A percentile compares a stretch with the other conserved stretches of the same genome.
These are phyloP conservation scores for Lanistes nyassanus DNA, from an alignment of 1,140 invertebrate species.

Conservation along the genomic window DNA sequence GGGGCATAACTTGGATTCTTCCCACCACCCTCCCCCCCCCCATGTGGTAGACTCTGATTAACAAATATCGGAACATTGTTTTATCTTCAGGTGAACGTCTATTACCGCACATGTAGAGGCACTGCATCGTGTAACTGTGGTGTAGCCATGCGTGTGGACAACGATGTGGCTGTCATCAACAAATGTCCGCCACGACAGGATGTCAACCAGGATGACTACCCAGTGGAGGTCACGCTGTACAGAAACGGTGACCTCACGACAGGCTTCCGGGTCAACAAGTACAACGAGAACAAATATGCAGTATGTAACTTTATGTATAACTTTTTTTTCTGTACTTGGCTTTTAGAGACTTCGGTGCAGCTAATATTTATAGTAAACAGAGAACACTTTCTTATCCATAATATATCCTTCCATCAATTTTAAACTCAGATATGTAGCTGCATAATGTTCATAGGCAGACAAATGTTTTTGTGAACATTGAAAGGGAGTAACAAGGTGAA, in stretches of 20 bases:
- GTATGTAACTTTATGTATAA: slow-evolving; percentile 25
- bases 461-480: no score
- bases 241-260: slow-evolving; percentile 43
- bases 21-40: no score
- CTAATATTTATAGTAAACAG: slow-evolving; percentile 1
- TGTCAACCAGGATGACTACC: slow-evolving; percentile 16
- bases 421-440: no score
- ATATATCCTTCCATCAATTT: background rate
- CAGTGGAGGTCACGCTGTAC: slow-evolving; percentile 38
- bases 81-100: slow-evolving; percentile 37
- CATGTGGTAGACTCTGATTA: no score
- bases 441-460: no score
- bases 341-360: background rate
- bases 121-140: slow-evolving; percentile 56
- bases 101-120: slow-evolving; percentile 38
- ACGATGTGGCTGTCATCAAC: slow-evolving; percentile 55
- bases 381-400: background rate
- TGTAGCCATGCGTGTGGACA: slow-evolving; percentile 47
- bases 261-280: slow-evolving; percentile 39
- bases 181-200: slow-evolving; percentile 36
- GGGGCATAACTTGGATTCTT: no score
- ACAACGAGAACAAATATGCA: slow-evolving; percentile 35
- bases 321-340: background rate
- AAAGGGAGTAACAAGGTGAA: no score
- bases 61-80: background rate